These are phyloP conservation scores for Catostomus latipinnis DNA, from an alignment of 2,797 vertebrate species.

Conservation along the genomic window DNA sequence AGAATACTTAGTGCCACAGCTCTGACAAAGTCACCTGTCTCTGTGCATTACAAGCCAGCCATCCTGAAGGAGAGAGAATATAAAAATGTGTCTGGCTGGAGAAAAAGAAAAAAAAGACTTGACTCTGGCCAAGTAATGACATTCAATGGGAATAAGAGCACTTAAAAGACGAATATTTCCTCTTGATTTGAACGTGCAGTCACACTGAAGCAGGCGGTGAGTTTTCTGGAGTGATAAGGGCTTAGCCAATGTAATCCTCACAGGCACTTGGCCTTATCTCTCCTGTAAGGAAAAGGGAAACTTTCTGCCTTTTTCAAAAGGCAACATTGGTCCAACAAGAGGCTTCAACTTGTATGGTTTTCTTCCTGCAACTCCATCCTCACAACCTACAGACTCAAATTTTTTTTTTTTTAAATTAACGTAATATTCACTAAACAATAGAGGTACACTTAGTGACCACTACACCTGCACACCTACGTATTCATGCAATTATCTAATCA, in stretches of 20 bases:
- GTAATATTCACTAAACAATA: not conserved
- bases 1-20: slow-evolving; percentile 9
- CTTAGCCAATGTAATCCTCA: slow-evolving; percentile 65
- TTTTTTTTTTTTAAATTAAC: not conserved
- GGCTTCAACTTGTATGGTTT: slow-evolving; percentile 48
- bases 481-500: too few relatives aligned
- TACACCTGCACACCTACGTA: too few relatives aligned
- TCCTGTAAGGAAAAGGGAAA: slow-evolving; percentile 57
- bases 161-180: slow-evolving; percentile 62
- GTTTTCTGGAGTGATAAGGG: slow-evolving; percentile 63
- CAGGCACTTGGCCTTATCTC: slow-evolving; percentile 60
- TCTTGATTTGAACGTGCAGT: slow-evolving; percentile 61
- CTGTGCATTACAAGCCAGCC: slow-evolving; percentile 4
- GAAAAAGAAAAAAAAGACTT: not conserved
- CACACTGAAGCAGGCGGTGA: slow-evolving; percentile 55
- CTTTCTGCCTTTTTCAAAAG: slow-evolving; percentile 58
- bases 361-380: slow-evolving; percentile 39
- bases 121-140: slow-evolving; percentile 60
- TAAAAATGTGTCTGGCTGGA: slow-evolving; percentile 17
- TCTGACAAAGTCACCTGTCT: slow-evolving; percentile 42
- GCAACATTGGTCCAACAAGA: slow-evolving; percentile 51
- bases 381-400: slow-evolving; percentile 16
- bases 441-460: too few relatives aligned
- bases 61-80: slow-evolving; percentile 23
- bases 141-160: slow-evolving; percentile 62